A percentile compares a stretch with the other conserved stretches of the same genome.
These are phyloP conservation scores for Sceliomorpha sp. DNA, from an alignment of 2,888 invertebrate genomes.

Conservation along the genomic window DNA sequence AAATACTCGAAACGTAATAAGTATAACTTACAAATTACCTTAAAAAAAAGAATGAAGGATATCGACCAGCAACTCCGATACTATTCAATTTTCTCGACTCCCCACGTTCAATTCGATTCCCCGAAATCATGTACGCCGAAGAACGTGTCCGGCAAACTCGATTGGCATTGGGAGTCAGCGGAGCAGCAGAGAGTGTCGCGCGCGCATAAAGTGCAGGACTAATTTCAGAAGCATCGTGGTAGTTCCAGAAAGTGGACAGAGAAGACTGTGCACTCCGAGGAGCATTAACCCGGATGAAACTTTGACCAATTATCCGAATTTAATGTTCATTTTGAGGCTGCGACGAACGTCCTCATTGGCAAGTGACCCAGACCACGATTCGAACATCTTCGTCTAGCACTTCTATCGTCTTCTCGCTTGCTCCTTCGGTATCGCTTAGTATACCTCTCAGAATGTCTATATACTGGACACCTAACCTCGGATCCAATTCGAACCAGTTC, in stretches of 20 bases:
- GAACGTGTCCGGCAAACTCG: constrained; percentile 14
- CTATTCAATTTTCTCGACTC: neutral
- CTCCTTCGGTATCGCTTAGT: too few relatives aligned
- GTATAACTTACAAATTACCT: too few relatives aligned
- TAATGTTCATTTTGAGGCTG: constrained; percentile 44
- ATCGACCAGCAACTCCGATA: neutral
- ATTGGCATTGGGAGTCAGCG: constrained; percentile 42
- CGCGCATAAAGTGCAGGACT: constrained; percentile 48
- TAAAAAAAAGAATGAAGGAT: too few relatives aligned
- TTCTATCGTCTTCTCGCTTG: too few relatives aligned
- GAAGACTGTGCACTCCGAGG: constrained; percentile 42
- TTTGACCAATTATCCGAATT: constrained; percentile 69
- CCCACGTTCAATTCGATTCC: too few relatives aligned
- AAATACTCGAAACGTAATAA: too few relatives aligned
- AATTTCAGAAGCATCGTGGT: constrained; percentile 48
- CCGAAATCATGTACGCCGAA: too few relatives aligned
- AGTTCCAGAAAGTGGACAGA: constrained; percentile 47
- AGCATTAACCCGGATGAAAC: constrained; percentile 64
- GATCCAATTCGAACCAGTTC: neutral
- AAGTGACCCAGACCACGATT: too few relatives aligned
- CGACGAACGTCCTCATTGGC: too few relatives aligned
- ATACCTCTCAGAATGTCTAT: too few relatives aligned
- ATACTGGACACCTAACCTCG: too few relatives aligned
- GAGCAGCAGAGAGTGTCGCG: constrained; percentile 14
- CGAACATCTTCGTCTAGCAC: too few relatives aligned